A percentile compares a stretch with the other conserved stretches of the same genome.
Evolutionary conservation across 2,888 invertebrate species (phyloP).

Genomic region (Drosophila basisetae): DNA sequence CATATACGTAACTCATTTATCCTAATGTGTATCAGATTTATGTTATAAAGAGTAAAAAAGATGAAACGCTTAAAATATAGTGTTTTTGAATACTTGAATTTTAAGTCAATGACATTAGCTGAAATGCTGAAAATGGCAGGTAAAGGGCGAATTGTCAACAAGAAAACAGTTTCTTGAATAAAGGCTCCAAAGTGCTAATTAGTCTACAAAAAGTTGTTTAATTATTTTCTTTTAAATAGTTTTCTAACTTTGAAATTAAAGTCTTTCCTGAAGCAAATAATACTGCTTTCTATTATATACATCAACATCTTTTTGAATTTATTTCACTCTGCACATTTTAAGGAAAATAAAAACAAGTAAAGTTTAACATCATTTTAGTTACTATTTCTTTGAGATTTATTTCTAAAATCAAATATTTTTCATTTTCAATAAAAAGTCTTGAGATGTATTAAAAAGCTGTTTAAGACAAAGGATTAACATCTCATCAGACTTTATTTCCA

Average conservation of each 20-base stretch:
- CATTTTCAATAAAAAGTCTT: not conserved
- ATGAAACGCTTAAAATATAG: not conserved
- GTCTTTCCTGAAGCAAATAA: rapidly evolving
- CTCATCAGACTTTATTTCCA: not conserved
- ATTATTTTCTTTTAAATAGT: not conserved
- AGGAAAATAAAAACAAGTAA: not conserved
- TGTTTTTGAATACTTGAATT: not conserved
- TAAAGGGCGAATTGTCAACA: not conserved
- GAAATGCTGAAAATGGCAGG: not conserved
- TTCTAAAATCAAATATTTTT: not conserved
- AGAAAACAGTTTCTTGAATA: not conserved
- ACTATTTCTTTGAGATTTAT: not conserved
- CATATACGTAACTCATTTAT: not conserved
- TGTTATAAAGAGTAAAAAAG: not conserved
- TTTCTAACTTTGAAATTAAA: not conserved
- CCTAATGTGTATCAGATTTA: not conserved
- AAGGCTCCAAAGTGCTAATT: not conserved
- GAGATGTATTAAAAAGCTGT: not conserved
- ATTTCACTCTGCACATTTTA: not conserved
- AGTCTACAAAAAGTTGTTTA: not conserved
- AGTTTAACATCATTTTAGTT: not conserved
- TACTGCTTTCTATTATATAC: not conserved
- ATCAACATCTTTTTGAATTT: not conserved
- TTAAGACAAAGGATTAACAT: not conserved
- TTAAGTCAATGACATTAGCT: not conserved